Base-by-base conservation (phyloP, 2,888 invertebrate genomes). In the Plusia festucae region DNA sequence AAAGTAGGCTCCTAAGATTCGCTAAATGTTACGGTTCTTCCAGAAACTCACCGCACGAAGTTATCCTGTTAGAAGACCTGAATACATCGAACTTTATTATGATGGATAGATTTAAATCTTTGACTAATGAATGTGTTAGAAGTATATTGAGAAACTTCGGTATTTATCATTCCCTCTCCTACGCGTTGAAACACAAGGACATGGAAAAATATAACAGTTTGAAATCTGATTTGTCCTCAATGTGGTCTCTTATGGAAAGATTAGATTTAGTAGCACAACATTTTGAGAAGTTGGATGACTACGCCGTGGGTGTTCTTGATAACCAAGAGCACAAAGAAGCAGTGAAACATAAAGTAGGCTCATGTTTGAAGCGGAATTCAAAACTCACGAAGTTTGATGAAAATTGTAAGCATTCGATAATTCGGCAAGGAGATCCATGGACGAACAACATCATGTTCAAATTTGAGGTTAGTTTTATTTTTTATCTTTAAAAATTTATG, bases 371-470 rank as follows among this genome's bases (percentile, higher is more conserved):
- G 1, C 8, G 32, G 11, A 52, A 64, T 0, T 57, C 18, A 3
- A 78, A 82, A 72, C 34, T 81, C 8, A 1, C 60, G 1, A 81
- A 67, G 57, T 46, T 40, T 32, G 81, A 86, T 18, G 27, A 30
- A 2, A 69, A 69, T 0, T 81, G 82, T 6, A 86, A 84, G 67
- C 78, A 83, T 68, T 65, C 82, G 9, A 73, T 89, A 5, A 83
- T 90, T 16, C 78, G 78, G 49, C 90, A 90, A 62, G 90, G 90
- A 7, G 90, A 90, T 63, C 79, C 83, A 20, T 90, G 90, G 90
- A 87, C 84, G 1, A 90, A 89, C 49, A 90, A 90, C 64, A 78
- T 90, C n/a, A 77, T 90, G 78, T 89, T 86, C 56, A 84, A 62
- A 65, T 71, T 82, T 51, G 64, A 84, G 79, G 89, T 81, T 77